These are phyloP conservation scores for Epirrhoe tristata DNA, from an alignment of 2,888 invertebrate genomes.

Conservation along the genomic window DNA sequence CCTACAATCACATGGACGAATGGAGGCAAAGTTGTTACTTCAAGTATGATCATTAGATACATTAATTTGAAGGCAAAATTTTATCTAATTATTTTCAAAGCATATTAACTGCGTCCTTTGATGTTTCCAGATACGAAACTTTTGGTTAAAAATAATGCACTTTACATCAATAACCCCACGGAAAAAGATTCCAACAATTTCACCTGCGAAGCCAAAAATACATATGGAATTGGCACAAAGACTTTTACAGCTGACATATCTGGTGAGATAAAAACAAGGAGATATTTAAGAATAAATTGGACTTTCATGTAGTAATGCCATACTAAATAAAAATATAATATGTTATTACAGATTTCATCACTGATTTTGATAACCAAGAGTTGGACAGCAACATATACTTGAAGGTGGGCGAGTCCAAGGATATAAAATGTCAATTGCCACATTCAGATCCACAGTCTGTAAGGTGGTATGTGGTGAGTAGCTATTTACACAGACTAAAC, in stretches of 20 bases:
- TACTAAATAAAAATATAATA: not conserved
- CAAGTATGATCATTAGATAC: constrained; percentile 18
- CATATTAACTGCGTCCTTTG: not conserved
- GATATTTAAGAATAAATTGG: not conserved
- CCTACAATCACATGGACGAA: constrained; percentile 43
- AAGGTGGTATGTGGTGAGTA: constrained; percentile 44
- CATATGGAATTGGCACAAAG: constrained; percentile 30
- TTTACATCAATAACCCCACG: constrained; percentile 40
- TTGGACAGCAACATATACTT: constrained; percentile 13
- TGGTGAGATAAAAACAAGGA: constrained; percentile 24
- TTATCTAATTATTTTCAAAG: not conserved
- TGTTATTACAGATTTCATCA: constrained; percentile 24
- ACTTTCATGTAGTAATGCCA: not conserved
- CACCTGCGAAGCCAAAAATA: constrained; percentile 43
- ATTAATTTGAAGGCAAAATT: no score
- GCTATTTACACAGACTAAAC: not conserved
- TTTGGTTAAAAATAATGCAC: constrained; percentile 23
- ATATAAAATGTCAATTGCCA: constrained; percentile 30
- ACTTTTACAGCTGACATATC: constrained; percentile 25
- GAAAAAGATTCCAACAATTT: constrained; percentile 32
- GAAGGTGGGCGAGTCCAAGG: constrained; percentile 16
- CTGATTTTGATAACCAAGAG: not conserved
- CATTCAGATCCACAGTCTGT: constrained; percentile 21
- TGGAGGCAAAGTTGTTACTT: constrained; percentile 13
- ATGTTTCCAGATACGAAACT: constrained; percentile 40